phyloP scores from a whole-genome alignment of 2,797 vertebrate genomes.

The Microcaecilia unicolor region DNA sequence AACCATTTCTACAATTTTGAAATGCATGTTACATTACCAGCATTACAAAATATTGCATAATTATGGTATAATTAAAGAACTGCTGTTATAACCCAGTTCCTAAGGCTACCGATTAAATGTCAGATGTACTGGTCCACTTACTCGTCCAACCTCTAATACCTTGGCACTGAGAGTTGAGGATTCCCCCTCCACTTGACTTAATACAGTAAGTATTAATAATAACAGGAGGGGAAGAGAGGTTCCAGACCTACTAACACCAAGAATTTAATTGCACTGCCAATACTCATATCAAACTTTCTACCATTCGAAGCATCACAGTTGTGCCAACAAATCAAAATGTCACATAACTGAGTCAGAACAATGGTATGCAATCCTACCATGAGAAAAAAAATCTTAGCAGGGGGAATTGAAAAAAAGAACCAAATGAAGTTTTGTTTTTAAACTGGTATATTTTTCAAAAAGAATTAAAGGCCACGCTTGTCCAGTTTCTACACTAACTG shows the following conservation, averaged over 20 bases:
- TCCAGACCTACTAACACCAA: conserved; percentile 33
- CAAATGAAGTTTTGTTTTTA: conserved; percentile 24
- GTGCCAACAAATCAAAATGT: conserved; percentile 33
- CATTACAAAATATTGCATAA: conserved; percentile 9
- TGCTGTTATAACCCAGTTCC: conserved; percentile 7
- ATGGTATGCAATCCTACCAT: conserved; percentile 52
- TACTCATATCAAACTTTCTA: conserved; percentile 27
- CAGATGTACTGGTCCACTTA: conserved; percentile 11
- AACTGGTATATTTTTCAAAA: conserved; percentile 57
- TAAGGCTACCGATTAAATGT: conserved; percentile 5
- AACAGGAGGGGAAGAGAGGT: conserved; percentile 7
- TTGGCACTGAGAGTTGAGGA: conserved; percentile 23
- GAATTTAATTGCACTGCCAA: conserved; percentile 34
- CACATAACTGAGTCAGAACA: conserved; percentile 44
- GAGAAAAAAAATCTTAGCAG: conserved; percentile 34
- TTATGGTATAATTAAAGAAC: conserved; percentile 11
- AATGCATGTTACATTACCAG: conserved; percentile 17
- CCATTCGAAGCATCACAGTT: conserved; percentile 12
- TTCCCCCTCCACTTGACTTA: conserved; percentile 22
- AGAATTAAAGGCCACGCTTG: conserved; percentile 38
- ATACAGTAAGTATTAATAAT: no score
- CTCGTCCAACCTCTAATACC: conserved; percentile 16
- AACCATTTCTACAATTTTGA: not conserved
- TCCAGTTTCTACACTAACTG: conserved; percentile 29
- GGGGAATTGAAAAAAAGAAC: conserved; percentile 47